phyloP scores from a whole-genome alignment of 2,113 vertebrate genomes.

The Aviceda subcristata region DNA sequence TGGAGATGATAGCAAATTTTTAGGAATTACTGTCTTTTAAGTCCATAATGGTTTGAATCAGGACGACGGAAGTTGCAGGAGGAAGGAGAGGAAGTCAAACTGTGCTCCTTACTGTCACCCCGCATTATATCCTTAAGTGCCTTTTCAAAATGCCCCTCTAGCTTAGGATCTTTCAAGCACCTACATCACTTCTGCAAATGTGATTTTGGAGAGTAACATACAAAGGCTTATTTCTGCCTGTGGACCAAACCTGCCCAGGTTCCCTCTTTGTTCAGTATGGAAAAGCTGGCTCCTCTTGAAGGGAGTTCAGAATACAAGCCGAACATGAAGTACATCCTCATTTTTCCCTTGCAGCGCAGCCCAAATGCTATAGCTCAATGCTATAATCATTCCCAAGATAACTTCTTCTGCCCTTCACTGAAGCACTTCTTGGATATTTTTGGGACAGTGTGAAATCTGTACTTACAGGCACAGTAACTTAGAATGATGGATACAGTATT shows the following conservation, averaged over 20 bases:
- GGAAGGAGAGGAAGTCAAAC: not conserved
- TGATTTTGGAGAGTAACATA: not conserved
- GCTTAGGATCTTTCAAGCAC: not conserved
- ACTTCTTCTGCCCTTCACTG: not conserved
- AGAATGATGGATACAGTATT: not conserved
- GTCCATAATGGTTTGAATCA: not conserved
- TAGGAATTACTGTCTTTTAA: not conserved
- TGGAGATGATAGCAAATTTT: not conserved
- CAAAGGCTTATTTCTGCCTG: not conserved
- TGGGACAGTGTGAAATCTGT: not conserved
- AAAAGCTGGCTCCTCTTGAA: not conserved
- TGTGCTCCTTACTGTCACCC: not conserved
- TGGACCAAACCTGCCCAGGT: not conserved
- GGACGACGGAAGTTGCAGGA: not conserved
- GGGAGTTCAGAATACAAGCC: not conserved
- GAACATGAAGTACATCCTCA: not conserved
- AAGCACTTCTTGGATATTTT: not conserved
- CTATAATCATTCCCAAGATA: not conserved
- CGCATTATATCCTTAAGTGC: not conserved
- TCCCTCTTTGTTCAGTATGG: not conserved
- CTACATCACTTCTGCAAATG: not conserved
- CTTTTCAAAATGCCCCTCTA: not conserved
- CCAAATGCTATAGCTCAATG: not conserved
- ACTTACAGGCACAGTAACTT: not conserved
- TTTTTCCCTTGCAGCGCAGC: not conserved